Evolutionary conservation across 1,140 invertebrate species (phyloP).

Genomic region (Heliconius melpomene): DNA sequence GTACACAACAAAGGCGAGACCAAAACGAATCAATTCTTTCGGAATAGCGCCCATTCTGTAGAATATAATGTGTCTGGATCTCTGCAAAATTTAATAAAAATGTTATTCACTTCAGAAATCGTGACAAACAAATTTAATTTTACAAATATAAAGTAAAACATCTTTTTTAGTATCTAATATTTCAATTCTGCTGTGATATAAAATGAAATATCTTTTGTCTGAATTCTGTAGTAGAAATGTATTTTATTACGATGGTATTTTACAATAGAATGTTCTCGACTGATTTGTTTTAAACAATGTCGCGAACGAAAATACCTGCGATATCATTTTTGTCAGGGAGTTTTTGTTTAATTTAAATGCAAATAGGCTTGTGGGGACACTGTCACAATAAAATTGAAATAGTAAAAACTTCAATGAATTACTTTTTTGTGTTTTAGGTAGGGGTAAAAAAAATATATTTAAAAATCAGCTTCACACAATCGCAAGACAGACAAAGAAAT

Average conservation of each 20-base stretch:
- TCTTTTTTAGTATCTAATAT: slow-evolving; percentile 25
- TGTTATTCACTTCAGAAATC: slow-evolving; percentile 15
- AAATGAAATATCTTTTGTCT: slow-evolving; percentile 28
- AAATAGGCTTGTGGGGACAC: not conserved
- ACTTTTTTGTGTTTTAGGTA: not conserved
- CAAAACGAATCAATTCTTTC: slow-evolving; percentile 9
- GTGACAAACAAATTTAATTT: slow-evolving; percentile 39
- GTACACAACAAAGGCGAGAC: not conserved
- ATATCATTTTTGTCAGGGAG: not conserved
- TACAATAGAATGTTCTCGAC: not conserved
- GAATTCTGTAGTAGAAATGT: slow-evolving; percentile 1
- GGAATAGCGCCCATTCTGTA: not conserved
- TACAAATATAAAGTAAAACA: slow-evolving; percentile 20
- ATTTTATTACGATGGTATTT: slow-evolving; percentile 15
- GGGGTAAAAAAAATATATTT: too few species aligned
- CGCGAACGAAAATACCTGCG: not conserved
- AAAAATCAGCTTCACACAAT: too few species aligned
- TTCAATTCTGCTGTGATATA: slow-evolving; percentile 13
- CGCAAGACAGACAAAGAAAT: too few species aligned
- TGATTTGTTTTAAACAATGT: slow-evolving; percentile 8
- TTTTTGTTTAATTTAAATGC: slow-evolving; percentile 7
- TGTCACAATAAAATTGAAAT: not conserved
- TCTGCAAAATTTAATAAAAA: slow-evolving; percentile 32
- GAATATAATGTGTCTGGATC: slow-evolving; percentile 15
- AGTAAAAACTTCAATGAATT: not conserved